These are phyloP conservation scores for Chaunax sp. DNA, from an alignment of 2,797 vertebrate genomes.

Conservation along the genomic window DNA sequence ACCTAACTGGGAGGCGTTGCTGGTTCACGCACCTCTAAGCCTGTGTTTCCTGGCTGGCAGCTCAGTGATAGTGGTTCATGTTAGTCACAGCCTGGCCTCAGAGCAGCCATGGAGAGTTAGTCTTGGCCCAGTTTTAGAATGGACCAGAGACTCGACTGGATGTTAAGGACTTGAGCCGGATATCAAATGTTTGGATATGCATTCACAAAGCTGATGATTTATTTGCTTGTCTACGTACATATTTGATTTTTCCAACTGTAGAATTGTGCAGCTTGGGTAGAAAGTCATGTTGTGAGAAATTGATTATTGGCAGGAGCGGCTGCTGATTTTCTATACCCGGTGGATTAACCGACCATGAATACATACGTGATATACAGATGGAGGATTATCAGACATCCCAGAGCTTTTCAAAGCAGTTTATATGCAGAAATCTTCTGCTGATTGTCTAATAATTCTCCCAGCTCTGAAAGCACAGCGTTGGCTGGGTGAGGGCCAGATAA, in stretches of 20 bases:
- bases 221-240: slow-evolving; percentile 25
- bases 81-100: slow-evolving; percentile 72
- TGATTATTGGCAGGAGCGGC: slow-evolving; percentile 5
- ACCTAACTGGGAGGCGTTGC: slow-evolving; percentile 33
- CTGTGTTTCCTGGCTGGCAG: slow-evolving; percentile 70
- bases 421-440: slow-evolving; percentile 28
- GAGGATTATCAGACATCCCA: slow-evolving; percentile 10
- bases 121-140: slow-evolving; percentile 58
- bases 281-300: slow-evolving; percentile 1
- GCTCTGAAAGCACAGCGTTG: slow-evolving; percentile 35
- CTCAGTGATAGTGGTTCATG: slow-evolving; percentile 58
- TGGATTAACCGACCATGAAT: slow-evolving; percentile 4
- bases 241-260: slow-evolving; percentile 15
- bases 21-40: slow-evolving; percentile 55
- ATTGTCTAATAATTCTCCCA: slow-evolving; percentile 28
- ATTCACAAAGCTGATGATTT: slow-evolving; percentile 49
- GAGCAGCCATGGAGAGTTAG: slow-evolving; percentile 58
- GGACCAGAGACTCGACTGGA: slow-evolving; percentile 42
- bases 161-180: slow-evolving; percentile 47
- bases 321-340: not conserved
- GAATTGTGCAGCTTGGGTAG: not conserved
- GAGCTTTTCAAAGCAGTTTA: slow-evolving; percentile 12
- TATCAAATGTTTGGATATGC: slow-evolving; percentile 66
- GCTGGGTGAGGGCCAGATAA: slow-evolving; percentile 41
- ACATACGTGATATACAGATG: slow-evolving; percentile 8